Evolutionary conservation across 2,113 vertebrate species (phyloP).

Genomic region (Himantopus leucocephalus): DNA sequence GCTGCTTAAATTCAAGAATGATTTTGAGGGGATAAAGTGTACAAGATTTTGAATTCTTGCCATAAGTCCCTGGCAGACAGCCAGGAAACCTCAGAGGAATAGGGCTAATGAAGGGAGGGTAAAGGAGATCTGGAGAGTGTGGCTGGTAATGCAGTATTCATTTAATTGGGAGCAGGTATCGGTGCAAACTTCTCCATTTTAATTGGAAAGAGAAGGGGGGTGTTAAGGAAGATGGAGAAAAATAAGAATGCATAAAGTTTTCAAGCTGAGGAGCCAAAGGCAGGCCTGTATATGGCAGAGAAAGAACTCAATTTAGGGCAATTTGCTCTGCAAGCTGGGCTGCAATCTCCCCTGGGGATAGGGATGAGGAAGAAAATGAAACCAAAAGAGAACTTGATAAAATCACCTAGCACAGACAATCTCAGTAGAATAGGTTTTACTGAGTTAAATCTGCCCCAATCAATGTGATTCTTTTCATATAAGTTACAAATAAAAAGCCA

Average conservation of each 20-base stretch:
- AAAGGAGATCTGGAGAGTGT: slow-evolving; percentile 78
- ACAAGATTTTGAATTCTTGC: slow-evolving; percentile 84
- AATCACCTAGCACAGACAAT: slow-evolving; percentile 90
- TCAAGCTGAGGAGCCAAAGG: slow-evolving; percentile 86
- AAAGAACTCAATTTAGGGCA: slow-evolving; percentile 99
- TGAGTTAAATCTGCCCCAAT: slow-evolving; percentile 97
- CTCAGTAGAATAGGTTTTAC: slow-evolving; percentile 94
- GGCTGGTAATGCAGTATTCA: slow-evolving; percentile 81
- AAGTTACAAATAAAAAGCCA: slow-evolving; percentile 96
- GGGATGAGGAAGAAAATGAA: slow-evolving; percentile 96
- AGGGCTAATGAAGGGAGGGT: slow-evolving; percentile 88
- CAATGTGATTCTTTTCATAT: slow-evolving; percentile 97
- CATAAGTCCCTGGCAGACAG: slow-evolving; percentile 82
- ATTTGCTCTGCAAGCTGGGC: slow-evolving; percentile 97
- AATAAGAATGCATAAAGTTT: slow-evolving; percentile 89
- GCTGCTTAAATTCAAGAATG: slow-evolving; percentile 83
- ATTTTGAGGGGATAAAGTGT: slow-evolving; percentile 82
- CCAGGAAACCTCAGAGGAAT: slow-evolving; percentile 82
- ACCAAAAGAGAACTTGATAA: slow-evolving; percentile 95
- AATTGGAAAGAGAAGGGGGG: slow-evolving; percentile 81
- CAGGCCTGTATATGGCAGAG: slow-evolving; percentile 90
- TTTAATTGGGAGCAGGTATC: slow-evolving; percentile 87
- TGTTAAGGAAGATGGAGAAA: slow-evolving; percentile 83
- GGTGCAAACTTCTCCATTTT: slow-evolving; percentile 83
- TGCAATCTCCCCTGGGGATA: slow-evolving; percentile 89